A percentile compares a stretch with the other conserved stretches of the same genome.
Conservation (phyloP, 2,797 vertebrate genomes). For the Mustela erminea region DNA sequence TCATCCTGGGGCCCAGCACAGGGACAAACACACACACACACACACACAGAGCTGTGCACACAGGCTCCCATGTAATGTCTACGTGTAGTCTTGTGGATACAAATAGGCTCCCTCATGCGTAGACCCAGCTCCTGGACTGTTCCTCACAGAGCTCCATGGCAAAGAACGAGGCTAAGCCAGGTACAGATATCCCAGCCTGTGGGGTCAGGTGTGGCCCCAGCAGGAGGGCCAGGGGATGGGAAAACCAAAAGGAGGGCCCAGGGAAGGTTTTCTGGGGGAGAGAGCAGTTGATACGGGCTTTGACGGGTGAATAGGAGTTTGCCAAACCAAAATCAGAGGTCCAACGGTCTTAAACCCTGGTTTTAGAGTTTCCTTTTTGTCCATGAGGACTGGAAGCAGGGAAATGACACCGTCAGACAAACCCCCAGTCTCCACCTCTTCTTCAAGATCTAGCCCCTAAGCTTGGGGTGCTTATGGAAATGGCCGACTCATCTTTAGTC, state of each 20-base stretch:
- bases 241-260: background rate
- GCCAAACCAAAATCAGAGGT: background rate
- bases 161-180: background rate
- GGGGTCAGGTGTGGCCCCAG: too few relatives aligned
- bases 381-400: background rate
- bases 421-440: background rate
- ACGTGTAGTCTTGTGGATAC: background rate
- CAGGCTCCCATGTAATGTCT: background rate
- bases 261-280: background rate
- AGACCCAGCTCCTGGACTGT: background rate
- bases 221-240: background rate
- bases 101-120: too few relatives aligned
- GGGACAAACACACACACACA: too few relatives aligned
- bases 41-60: background rate
- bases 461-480: background rate
- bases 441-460: background rate
- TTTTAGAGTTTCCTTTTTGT: background rate
- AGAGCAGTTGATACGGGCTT: background rate
- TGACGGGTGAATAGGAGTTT: constrained; percentile 18
- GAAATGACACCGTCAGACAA: background rate
- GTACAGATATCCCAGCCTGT: background rate
- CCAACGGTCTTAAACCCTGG: background rate
- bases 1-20: background rate
- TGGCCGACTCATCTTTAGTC: background rate
- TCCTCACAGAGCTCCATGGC: background rate